Evolutionary conservation across 2,888 invertebrate genomes (phyloP).

Genomic region (Tuta absoluta): DNA sequence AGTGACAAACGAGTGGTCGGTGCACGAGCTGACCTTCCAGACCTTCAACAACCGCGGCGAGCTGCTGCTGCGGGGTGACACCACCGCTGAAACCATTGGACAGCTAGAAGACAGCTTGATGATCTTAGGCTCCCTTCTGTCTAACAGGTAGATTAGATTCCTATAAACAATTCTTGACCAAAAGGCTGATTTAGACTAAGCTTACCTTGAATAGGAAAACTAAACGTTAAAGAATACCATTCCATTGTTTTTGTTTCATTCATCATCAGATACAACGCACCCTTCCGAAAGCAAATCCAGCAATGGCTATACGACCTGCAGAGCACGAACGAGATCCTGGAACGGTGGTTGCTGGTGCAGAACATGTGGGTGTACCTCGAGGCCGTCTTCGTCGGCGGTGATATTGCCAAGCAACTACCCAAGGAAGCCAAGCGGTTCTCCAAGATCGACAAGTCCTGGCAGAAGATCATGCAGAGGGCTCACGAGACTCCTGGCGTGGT

Average conservation of each 20-base stretch:
- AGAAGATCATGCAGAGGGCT: slow-evolving; percentile 98
- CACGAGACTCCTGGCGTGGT: slow-evolving; percentile 98
- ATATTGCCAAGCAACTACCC: slow-evolving; percentile 98
- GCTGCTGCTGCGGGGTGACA: slow-evolving; percentile 93
- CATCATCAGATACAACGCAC: slow-evolving; percentile 96
- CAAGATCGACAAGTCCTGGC: slow-evolving; percentile 99
- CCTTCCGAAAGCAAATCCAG: slow-evolving; percentile 97
- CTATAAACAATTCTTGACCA: no score
- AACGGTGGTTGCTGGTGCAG: slow-evolving; percentile 97
- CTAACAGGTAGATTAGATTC: no score
- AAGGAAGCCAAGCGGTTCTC: slow-evolving; percentile 97
- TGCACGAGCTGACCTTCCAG: slow-evolving; percentile 95
- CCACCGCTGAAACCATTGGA: slow-evolving; percentile 96
- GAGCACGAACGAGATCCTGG: slow-evolving; percentile 97
- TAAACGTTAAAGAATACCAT: no score
- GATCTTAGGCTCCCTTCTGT: slow-evolving; percentile 95
- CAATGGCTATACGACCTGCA: slow-evolving; percentile 97
- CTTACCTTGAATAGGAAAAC: no score
- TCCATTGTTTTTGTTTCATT: no score
- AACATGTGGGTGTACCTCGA: slow-evolving; percentile 99
- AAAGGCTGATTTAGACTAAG: no score
- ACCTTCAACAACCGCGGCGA: slow-evolving; percentile 98
- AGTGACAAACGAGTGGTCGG: slow-evolving; percentile 97
- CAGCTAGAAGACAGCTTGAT: slow-evolving; percentile 98
- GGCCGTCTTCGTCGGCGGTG: slow-evolving; percentile 98